Percentiles rank a stretch among this genome's conserved stretches.
phyloP scores from a whole-genome alignment of 2,797 vertebrate species.

The Onychomys arenicola region DNA sequence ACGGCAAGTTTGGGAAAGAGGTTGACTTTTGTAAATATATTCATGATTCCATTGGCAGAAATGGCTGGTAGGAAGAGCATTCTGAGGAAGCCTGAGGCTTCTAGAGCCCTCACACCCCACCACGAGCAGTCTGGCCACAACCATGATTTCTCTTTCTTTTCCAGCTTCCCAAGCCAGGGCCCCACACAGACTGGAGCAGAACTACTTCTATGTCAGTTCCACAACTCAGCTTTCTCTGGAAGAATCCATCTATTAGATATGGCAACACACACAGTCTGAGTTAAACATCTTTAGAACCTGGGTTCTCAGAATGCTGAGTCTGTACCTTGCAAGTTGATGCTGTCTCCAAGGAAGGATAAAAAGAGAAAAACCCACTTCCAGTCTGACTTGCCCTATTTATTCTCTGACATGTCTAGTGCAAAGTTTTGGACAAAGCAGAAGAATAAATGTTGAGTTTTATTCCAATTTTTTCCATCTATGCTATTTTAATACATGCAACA shows the following conservation, averaged over 20 bases:
- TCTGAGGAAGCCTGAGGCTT: not conserved
- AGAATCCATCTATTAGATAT: not conserved
- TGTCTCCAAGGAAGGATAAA: not conserved
- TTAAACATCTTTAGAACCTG: not conserved
- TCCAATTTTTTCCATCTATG: not conserved
- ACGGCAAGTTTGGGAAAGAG: not conserved
- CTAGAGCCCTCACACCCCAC: not conserved
- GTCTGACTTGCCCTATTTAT: not conserved
- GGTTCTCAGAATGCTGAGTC: not conserved
- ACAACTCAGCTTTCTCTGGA: not conserved
- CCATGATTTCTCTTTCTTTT: not conserved
- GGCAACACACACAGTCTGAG: not conserved
- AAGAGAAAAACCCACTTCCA: not conserved
- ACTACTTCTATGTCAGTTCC: not conserved
- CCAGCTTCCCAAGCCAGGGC: not conserved
- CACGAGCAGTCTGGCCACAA: not conserved
- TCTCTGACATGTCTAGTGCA: not conserved
- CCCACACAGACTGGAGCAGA: not conserved
- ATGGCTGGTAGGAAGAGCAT: not conserved
- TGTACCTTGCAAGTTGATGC: not conserved
- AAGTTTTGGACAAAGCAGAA: conserved; percentile 37
- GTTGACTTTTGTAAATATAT: not conserved
- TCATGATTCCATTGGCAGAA: not conserved
- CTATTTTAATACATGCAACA: conserved; percentile 56
- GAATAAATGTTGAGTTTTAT: conserved; percentile 47